Base-by-base conservation (phyloP, 2,797 vertebrate genomes). In the Chromis chromis region DNA sequence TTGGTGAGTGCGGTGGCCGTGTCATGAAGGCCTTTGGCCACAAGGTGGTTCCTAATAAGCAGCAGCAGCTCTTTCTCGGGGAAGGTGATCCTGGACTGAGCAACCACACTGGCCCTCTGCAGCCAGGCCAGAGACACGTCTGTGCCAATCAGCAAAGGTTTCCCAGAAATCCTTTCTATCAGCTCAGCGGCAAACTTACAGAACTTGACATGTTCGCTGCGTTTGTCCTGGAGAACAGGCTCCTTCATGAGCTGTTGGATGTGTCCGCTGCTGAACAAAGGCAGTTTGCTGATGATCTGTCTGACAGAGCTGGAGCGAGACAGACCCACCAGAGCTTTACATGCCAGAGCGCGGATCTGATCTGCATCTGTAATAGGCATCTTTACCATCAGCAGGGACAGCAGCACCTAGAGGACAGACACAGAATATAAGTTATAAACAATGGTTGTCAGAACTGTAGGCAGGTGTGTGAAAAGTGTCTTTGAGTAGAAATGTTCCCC, bases 201-300 rank as follows among this genome's bases (percentile, higher is more conserved):
- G 91, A 99, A 99, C 83, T 98, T 98, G 69, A 99, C 97, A 0
- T 99, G 98, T 83, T 99, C 97, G 0, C 96, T 98, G 81, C 98
- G 97, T 88, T 99, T 99, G 94, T 99, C 98, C 94, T 99, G 98
- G 19, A 99, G 96, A 75, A 99, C 96, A 0, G 98, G 98, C 89
- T 99, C 98, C 81, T 99, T 98, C 98, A 99, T 99, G 77, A 99
- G 93, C 91, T 99, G 98, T 92, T 99, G 98, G 89, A 99, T 99
- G 90, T 99, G 98, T 48, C 98, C 97, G 61, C 97, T 99, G 93
- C 97, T 98, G 91, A 99, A 99, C 76, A 99, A 93, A 3, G 98
- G 98, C 53, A 99, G 94, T 89, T 99, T 99, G 94, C 98, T 96
- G 91, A 99, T 99, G 82, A 99, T 99, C 93, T 99, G 98, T 67